Conservation (phyloP, 2,797 vertebrate species). For the Sternarchorhynchus goeldii region DNA sequence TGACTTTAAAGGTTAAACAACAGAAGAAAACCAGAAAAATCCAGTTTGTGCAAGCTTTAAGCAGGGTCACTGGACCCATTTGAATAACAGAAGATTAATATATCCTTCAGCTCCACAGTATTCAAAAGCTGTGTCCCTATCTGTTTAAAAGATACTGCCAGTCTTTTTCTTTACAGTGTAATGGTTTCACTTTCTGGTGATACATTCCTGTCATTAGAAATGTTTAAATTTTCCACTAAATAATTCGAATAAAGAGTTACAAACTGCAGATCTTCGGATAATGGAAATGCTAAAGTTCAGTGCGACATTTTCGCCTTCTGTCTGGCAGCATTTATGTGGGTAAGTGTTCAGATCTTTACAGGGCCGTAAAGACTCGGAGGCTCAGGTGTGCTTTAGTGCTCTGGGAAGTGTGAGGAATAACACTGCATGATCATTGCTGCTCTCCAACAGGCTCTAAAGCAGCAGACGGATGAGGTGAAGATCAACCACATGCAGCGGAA, state of each 20-base stretch:
- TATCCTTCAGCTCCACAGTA: no score
- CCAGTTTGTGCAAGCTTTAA: no score
- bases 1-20: no score
- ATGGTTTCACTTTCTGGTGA: no score
- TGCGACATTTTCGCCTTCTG: background rate
- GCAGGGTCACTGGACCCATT: no score
- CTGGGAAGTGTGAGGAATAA: constrained; percentile 24
- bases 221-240: background rate
- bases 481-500: background rate
- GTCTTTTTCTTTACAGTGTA: no score
- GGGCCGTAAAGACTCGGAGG: constrained; percentile 35
- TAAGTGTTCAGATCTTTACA: constrained; percentile 33
- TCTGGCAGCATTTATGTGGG: constrained; percentile 13
- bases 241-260: background rate
- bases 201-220: background rate
- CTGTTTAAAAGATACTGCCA: no score
- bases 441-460: constrained; percentile 35
- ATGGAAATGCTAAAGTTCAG: constrained; percentile 18
- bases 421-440: constrained; percentile 8
- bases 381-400: constrained; percentile 43
- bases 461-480: constrained; percentile 28
- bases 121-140: no score
- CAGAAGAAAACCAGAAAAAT: no score
- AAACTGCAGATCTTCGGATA: constrained; percentile 20
- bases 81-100: no score